Conservation (phyloP, 2,113 vertebrate genomes). For the Polypterus senegalus region DNA sequence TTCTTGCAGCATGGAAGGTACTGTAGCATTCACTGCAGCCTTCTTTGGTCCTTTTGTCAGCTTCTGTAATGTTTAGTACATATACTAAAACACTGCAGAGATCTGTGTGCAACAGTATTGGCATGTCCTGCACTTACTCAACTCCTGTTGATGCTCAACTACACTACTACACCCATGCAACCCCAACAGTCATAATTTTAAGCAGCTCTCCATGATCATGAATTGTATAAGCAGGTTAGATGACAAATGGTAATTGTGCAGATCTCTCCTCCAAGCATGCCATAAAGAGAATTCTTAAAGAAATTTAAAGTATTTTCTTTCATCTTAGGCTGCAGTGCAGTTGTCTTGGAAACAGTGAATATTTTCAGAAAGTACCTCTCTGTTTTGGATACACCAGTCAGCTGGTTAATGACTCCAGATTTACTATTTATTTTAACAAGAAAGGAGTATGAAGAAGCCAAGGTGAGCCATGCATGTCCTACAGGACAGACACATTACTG, state of each 20-base stretch:
- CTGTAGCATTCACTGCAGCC: too few relatives aligned
- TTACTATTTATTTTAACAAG: conserved; percentile 53
- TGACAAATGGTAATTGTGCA: not conserved
- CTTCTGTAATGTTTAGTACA: too few relatives aligned
- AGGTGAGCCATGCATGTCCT: conserved; percentile 48
- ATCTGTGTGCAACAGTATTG: too few relatives aligned
- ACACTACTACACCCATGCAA: too few relatives aligned
- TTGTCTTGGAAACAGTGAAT: conserved; percentile 63
- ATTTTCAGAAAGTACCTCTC: conserved; percentile 76
- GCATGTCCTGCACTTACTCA: too few relatives aligned
- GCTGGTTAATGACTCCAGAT: conserved; percentile 48
- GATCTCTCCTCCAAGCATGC: not conserved
- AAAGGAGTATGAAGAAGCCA: conserved; percentile 58
- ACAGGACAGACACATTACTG: not conserved
- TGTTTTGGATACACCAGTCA: conserved; percentile 69
- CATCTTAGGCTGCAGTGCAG: conserved; percentile 54
- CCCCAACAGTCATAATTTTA: too few relatives aligned
- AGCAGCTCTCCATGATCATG: not conserved
- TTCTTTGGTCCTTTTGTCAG: too few relatives aligned
- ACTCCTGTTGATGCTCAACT: too few relatives aligned
- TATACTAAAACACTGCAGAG: too few relatives aligned
- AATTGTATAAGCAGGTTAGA: not conserved
- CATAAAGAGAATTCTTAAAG: too few relatives aligned
- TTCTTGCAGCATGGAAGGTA: too few relatives aligned
- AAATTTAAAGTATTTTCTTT: conserved; percentile 6